A percentile compares a stretch with the other conserved stretches of the same genome.
Evolutionary conservation across 2,113 vertebrate genomes (phyloP).

Genomic region (Syngnathoides biaculeatus): DNA sequence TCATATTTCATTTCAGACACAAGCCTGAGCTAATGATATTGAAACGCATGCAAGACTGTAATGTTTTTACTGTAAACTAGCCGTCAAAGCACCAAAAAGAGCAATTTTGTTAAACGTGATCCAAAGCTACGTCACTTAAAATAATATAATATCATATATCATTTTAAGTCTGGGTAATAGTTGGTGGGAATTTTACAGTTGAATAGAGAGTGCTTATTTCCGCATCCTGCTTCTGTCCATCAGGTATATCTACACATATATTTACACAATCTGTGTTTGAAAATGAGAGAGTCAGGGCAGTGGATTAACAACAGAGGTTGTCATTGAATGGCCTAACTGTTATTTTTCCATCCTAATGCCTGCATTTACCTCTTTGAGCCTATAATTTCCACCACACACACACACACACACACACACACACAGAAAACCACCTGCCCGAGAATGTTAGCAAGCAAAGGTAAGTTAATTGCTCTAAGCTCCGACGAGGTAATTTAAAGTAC

Average conservation of each 20-base stretch:
- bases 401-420: conserved; percentile 24
- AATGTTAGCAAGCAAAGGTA: not conserved
- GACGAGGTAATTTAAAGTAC: conserved; percentile 3
- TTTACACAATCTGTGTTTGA: conserved; percentile 36
- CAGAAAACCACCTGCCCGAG: conserved; percentile 8
- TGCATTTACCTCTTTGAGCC: conserved; percentile 82
- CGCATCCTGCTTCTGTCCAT: conserved; percentile 37
- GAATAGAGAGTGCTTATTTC: conserved; percentile 44
- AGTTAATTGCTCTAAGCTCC: not conserved
- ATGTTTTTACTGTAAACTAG: conserved; percentile 26
- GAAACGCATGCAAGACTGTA: conserved; percentile 34
- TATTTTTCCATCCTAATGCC: conserved; percentile 88
- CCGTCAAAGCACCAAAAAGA: conserved; percentile 1
- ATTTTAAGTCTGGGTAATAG: not conserved
- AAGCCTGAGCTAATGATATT: conserved; percentile 37
- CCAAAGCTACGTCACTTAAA: conserved; percentile 23
- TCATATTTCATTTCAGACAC: conserved; percentile 60
- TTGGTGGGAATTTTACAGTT: conserved; percentile 34
- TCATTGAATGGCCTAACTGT: conserved; percentile 82
- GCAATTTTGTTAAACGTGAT: conserved; percentile 3
- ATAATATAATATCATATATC: conserved; percentile 20
- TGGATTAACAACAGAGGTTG: conserved; percentile 84
- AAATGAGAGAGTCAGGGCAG: conserved; percentile 74
- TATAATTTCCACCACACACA: conserved; percentile 72
- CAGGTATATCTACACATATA: conserved; percentile 17